phyloP scores from a whole-genome alignment of 2,888 invertebrate species.

The Trichopria drosophilae region DNA sequence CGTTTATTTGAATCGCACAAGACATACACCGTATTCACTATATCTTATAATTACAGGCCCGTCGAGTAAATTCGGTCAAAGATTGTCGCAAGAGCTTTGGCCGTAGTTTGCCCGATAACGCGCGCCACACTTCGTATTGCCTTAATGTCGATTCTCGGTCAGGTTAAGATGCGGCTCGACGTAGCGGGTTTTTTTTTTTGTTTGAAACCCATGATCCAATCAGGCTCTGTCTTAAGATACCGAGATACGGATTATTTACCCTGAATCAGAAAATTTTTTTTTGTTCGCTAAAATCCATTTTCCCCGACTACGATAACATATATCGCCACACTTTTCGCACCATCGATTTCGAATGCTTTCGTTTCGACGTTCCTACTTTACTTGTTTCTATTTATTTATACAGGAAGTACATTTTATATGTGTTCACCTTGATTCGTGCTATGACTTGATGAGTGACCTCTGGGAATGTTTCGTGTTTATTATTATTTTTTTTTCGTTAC shows the following conservation, averaged over 20 bases:
- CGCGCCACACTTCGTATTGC: constrained; percentile 51
- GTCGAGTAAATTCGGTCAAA: constrained; percentile 43
- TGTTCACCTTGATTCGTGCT: no score
- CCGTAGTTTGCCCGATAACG: constrained; percentile 43
- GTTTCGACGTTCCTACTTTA: no score
- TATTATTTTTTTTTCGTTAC: constrained; percentile 45
- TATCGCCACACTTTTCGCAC: constrained; percentile 1
- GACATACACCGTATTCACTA: constrained; percentile 59
- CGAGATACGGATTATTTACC: constrained; percentile 54
- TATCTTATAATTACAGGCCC: constrained; percentile 53
- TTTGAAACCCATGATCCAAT: no score
- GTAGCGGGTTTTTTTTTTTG: constrained; percentile 9
- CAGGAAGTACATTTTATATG: constrained; percentile 48
- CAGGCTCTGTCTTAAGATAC: no score
- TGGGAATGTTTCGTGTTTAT: constrained; percentile 46
- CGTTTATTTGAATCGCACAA: constrained; percentile 59
- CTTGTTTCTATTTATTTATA: constrained; percentile 41
- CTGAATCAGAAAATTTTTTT: constrained; percentile 53
- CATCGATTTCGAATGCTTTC: no score
- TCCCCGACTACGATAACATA: constrained; percentile 47
- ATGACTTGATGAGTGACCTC: no score
- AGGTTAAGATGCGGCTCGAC: constrained; percentile 36
- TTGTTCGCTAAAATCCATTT: constrained; percentile 48
- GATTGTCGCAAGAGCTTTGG: constrained; percentile 40
- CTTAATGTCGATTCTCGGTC: constrained; percentile 55